Percentiles rank a stretch among this genome's conserved stretches.
phyloP scores from a whole-genome alignment of 2,888 invertebrate genomes.

The Acanthacorydalis orientalis region DNA sequence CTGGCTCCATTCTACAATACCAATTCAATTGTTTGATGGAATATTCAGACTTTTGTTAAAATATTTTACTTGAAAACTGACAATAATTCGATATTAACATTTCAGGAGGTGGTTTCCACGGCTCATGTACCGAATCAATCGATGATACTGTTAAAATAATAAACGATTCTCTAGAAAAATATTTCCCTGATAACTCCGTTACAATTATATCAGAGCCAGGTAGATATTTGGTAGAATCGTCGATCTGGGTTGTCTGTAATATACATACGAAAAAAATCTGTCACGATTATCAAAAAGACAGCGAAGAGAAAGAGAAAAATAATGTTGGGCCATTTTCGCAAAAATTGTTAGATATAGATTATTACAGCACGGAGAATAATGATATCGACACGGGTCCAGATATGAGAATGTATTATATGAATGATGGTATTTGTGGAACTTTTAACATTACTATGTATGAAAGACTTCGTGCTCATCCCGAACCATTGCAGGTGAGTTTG shows the following conservation, averaged over 20 bases:
- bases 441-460: background rate
- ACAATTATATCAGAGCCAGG: conserved; percentile 10
- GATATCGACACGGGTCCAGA: too few species aligned
- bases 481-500: background rate
- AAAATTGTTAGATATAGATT: too few species aligned
- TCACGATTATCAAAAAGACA: background rate
- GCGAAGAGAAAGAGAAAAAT: too few species aligned
- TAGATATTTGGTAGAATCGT: background rate
- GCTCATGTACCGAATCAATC: background rate
- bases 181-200: conserved; percentile 5
- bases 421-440: background rate
- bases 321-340: too few species aligned
- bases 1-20: too few species aligned
- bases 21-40: too few species aligned
- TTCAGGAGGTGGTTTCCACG: conserved; percentile 5
- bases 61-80: too few species aligned
- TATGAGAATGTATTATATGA: background rate
- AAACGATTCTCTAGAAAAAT: conserved; percentile 6
- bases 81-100: too few species aligned
- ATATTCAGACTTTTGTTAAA: too few species aligned
- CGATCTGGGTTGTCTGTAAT: background rate
- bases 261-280: background rate
- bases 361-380: too few species aligned
- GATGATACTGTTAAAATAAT: conserved; percentile 1
- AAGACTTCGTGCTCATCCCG: background rate